Conservation (phyloP, 2,888 invertebrate species). For the Ephialtes manifestator region DNA sequence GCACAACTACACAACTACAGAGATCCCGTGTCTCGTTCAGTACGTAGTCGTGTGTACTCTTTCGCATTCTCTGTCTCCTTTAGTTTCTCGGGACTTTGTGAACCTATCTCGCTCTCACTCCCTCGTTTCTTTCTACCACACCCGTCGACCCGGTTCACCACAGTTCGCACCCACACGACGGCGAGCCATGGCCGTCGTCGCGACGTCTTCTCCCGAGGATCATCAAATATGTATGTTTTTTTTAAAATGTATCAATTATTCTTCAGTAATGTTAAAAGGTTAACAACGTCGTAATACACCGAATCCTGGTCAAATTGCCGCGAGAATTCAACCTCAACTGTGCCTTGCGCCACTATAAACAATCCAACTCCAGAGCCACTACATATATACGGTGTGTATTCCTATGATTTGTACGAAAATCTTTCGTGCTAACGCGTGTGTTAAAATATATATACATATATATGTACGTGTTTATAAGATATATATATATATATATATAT, state of each 20-base stretch:
- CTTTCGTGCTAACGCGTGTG: background rate
- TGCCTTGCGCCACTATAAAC: constrained; percentile 28
- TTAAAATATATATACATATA: constrained; percentile 22
- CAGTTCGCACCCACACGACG: constrained; percentile 73
- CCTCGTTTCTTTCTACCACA: constrained; percentile 68
- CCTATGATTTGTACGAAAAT: background rate
- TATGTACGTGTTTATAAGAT: background rate
- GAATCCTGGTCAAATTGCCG: background rate
- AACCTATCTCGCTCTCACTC: constrained; percentile 40
- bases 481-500: constrained; percentile 15
- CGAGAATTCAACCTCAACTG: background rate
- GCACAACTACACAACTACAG: constrained; percentile 26
- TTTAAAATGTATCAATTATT: constrained; percentile 4
- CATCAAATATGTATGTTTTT: background rate
- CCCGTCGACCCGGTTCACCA: constrained; percentile 71
- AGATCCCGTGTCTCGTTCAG: constrained; percentile 13
- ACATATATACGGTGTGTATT: constrained; percentile 4
- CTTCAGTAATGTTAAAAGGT: too few relatives aligned
- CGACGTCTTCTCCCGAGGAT: constrained; percentile 60
- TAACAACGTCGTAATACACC: background rate
- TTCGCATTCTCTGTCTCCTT: constrained; percentile 55
- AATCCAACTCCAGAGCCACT: constrained; percentile 20
- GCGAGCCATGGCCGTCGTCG: constrained; percentile 73
- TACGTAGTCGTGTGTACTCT: constrained; percentile 50
- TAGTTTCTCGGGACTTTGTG: background rate